Evolutionary conservation across 2,113 vertebrate species (phyloP).

Genomic region (Spilogale gracilis): DNA sequence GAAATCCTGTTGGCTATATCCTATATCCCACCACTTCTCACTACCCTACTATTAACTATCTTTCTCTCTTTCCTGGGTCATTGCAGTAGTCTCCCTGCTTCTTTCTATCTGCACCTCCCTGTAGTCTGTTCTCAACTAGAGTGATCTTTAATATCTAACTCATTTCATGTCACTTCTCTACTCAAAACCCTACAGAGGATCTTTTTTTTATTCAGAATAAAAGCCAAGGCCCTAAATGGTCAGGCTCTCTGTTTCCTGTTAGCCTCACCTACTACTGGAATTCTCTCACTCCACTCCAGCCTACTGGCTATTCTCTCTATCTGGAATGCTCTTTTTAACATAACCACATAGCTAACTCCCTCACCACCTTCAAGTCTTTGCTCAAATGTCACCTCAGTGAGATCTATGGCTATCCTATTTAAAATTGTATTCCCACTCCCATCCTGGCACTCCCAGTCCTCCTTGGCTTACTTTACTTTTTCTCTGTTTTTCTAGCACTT

Average conservation of each 20-base stretch:
- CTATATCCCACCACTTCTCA: background rate
- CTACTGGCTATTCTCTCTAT: background rate
- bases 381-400: background rate
- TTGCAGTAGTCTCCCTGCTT: background rate
- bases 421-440: background rate
- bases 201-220: background rate
- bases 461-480: conserved; percentile 25
- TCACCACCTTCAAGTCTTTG: background rate
- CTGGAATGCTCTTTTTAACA: background rate
- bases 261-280: background rate
- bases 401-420: background rate
- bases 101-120: background rate
- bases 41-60: background rate
- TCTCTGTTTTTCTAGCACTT: conserved; percentile 23
- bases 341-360: background rate
- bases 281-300: background rate
- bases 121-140: background rate
- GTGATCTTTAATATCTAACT: background rate
- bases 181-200: background rate
- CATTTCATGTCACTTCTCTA: background rate
- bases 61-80: background rate
- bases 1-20: background rate
- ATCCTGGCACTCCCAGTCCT: background rate
- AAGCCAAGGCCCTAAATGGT: background rate
- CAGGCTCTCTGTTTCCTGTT: background rate